These are phyloP conservation scores for Sminthopsis crassicaudata DNA, from an alignment of 2,113 vertebrate genomes.

Conservation along the genomic window DNA sequence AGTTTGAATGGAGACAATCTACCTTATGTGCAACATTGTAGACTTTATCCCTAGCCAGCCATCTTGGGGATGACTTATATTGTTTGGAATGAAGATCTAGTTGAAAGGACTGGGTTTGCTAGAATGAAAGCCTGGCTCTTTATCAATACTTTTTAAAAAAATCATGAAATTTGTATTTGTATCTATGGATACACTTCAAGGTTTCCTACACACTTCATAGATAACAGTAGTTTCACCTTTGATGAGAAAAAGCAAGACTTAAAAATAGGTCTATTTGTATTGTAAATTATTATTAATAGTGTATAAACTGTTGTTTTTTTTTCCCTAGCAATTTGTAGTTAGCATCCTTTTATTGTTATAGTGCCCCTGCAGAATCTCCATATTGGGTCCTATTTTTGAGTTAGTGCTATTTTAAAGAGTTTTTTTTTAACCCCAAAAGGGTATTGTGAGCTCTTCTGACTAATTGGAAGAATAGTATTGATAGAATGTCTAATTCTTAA, in stretches of 20 bases:
- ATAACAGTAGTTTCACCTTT: neutral
- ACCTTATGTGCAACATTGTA: neutral
- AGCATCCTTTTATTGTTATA: neutral
- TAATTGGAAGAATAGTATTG: conserved; percentile 56
- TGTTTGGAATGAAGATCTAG: neutral
- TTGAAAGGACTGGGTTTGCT: neutral
- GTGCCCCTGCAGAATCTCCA: neutral
- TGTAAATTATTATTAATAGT: conserved; percentile 36
- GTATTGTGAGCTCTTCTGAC: conserved; percentile 61
- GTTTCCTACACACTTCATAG: neutral
- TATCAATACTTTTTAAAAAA: neutral
- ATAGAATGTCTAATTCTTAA: conserved; percentile 70
- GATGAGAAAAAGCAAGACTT: conserved; percentile 20
- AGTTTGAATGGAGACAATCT: neutral
- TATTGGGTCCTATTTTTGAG: conserved; percentile 20
- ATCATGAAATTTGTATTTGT: neutral
- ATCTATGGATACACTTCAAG: too few species aligned
- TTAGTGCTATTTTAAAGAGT: conserved; percentile 35
- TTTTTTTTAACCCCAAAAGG: conserved; percentile 41
- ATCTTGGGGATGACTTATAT: conserved; percentile 5
- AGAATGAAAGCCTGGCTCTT: conserved; percentile 19
- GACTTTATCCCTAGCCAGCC: neutral
- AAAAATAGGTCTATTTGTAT: neutral
- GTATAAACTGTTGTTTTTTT: conserved; percentile 26
- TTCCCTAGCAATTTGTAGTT: conserved; percentile 1